Evolutionary conservation across 2,888 invertebrate genomes (phyloP).

Genomic region (Drosophila neotestacea): DNA sequence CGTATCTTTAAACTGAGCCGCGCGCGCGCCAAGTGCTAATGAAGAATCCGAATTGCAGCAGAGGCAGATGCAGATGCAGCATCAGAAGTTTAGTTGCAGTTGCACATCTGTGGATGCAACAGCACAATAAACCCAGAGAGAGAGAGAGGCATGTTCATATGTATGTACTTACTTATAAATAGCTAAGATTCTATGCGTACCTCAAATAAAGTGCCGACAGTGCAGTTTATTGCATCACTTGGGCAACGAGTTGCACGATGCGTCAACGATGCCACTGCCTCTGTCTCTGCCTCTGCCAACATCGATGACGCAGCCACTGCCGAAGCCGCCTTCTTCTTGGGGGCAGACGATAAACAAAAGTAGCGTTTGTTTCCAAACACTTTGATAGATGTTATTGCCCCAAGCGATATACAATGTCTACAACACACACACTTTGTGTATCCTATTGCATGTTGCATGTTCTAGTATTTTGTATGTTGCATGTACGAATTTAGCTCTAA

Average conservation of each 20-base stretch:
- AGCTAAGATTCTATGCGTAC: constrained; percentile 45
- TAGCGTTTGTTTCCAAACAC: constrained; percentile 50
- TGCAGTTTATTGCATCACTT: constrained; percentile 53
- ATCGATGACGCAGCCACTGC: neutral
- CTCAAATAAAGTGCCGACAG: constrained; percentile 36
- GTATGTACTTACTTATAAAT: constrained; percentile 46
- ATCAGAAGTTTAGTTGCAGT: constrained; percentile 5
- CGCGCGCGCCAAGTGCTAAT: constrained; percentile 50
- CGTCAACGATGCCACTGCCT: neutral
- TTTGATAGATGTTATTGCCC: constrained; percentile 63
- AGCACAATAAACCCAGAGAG: neutral
- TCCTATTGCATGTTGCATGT: constrained; percentile 16
- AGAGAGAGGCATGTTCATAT: neutral
- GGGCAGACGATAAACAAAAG: constrained; percentile 53
- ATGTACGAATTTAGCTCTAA: constrained; percentile 29
- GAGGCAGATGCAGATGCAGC: neutral
- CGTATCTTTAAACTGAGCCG: constrained; percentile 25
- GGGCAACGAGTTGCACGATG: constrained; percentile 41
- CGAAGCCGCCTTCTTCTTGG: constrained; percentile 10
- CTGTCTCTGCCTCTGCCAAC: neutral
- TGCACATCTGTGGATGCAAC: constrained; percentile 4
- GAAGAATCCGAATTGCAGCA: constrained; percentile 43
- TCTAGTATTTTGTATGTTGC: neutral
- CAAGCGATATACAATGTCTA: constrained; percentile 11
- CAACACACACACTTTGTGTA: neutral